These are phyloP conservation scores for Thereva nobilitata DNA, from an alignment of 2,888 invertebrate genomes.

Conservation along the genomic window DNA sequence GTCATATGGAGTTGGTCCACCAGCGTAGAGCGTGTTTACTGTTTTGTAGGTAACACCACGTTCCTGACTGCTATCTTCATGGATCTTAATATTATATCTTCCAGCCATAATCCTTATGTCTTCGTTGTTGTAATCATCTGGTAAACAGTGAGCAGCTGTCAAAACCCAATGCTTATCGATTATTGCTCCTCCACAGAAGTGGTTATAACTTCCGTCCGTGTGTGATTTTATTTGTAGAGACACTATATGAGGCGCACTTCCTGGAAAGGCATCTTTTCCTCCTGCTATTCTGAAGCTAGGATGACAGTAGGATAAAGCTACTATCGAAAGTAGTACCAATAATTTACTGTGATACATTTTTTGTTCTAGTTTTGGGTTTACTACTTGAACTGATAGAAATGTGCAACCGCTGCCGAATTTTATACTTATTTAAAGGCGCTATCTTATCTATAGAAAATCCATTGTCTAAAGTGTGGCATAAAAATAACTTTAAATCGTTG, in stretches of 20 bases:
- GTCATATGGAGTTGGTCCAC: constrained; percentile 29
- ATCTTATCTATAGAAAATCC: no score
- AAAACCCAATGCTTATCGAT: constrained; percentile 24
- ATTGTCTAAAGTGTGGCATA: no score
- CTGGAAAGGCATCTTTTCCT: constrained; percentile 50
- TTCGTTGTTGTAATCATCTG: not conserved
- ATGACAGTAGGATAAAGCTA: no score
- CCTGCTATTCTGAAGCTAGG: not conserved
- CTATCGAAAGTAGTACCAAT: no score
- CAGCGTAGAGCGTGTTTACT: constrained; percentile 21
- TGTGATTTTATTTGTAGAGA: constrained; percentile 50
- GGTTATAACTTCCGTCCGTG: constrained; percentile 46
- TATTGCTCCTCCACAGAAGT: constrained; percentile 46
- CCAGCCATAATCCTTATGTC: constrained; percentile 18
- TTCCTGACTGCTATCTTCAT: constrained; percentile 16
- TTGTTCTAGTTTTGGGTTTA: no score
- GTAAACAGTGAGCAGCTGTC: constrained; percentile 34
- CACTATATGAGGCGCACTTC: constrained; percentile 54
- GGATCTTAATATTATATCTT: constrained; percentile 9
- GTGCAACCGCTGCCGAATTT: no score
- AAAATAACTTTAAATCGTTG: no score
- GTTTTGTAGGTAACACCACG: constrained; percentile 26
- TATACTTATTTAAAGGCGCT: no score
- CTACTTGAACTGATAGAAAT: no score
- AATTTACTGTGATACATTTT: no score